Percentiles rank a stretch among this genome's conserved stretches.
Conservation (phyloP, 1,140 invertebrate genomes). For the Sitophilus oryzae region DNA sequence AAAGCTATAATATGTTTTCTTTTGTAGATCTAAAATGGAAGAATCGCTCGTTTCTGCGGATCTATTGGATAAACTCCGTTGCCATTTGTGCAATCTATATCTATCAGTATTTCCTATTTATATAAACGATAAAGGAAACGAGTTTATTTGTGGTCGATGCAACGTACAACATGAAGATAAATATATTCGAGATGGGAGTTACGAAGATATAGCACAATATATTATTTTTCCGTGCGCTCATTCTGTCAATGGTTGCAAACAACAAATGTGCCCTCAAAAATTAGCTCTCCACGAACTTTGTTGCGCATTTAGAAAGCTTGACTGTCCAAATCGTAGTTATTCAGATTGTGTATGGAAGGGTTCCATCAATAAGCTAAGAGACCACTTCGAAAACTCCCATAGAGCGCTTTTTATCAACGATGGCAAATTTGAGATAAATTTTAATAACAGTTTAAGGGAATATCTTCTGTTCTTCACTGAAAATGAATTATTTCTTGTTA, state of each 20-base stretch:
- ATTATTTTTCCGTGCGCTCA: constrained; percentile 27
- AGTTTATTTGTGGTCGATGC: constrained; percentile 25
- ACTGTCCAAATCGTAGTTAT: constrained; percentile 23
- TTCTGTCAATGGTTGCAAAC: constrained; percentile 21
- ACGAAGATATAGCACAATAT: constrained; percentile 25
- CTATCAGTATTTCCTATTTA: constrained; percentile 28
- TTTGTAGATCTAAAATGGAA: no score
- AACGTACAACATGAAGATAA: constrained; percentile 7
- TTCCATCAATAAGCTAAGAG: constrained; percentile 15
- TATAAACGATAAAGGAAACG: constrained; percentile 11
- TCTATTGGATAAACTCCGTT: constrained; percentile 19
- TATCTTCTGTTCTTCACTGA: constrained; percentile 23
- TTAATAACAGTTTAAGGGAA: constrained; percentile 24
- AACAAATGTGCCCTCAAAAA: constrained; percentile 17
- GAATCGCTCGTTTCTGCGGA: constrained; percentile 14
- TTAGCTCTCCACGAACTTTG: constrained; percentile 23
- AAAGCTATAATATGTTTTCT: no score
- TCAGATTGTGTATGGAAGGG: constrained; percentile 28
- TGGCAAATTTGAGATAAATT: constrained; percentile 26
- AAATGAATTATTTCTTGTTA: constrained; percentile 28
- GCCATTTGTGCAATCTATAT: constrained; percentile 13
- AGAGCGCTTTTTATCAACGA: constrained; percentile 13
- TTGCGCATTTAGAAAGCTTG: constrained; percentile 19
- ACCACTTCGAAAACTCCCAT: constrained; percentile 28
- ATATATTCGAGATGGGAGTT: constrained; percentile 23